These are phyloP conservation scores for Cairina moschata DNA, from an alignment of 2,113 vertebrate species.

Conservation along the genomic window DNA sequence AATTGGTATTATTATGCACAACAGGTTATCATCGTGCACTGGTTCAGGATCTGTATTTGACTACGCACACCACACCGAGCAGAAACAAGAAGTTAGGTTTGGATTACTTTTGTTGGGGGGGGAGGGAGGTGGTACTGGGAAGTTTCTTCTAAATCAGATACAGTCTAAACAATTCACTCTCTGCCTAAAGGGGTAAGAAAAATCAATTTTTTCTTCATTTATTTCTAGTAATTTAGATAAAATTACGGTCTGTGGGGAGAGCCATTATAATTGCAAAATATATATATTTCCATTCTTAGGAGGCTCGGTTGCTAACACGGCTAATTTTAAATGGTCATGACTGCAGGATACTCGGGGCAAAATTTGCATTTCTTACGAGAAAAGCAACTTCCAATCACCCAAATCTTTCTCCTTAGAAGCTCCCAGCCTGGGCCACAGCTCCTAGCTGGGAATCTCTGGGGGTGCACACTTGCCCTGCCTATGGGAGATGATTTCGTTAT, in stretches of 20 bases:
- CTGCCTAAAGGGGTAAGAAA: not conserved
- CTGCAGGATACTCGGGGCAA: slow-evolving; percentile 35
- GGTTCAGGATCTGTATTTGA: not conserved
- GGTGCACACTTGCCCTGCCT: not conserved
- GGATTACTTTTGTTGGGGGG: not conserved
- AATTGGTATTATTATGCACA: not conserved
- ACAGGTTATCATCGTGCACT: not conserved
- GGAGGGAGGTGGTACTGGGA: not conserved
- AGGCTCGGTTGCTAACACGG: slow-evolving; percentile 49
- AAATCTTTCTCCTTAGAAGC: not conserved
- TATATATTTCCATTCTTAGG: slow-evolving; percentile 51
- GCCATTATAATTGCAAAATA: not conserved
- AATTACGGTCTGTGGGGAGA: not conserved
- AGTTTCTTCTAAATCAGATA: not conserved
- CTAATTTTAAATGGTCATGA: slow-evolving; percentile 34
- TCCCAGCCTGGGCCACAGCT: not conserved
- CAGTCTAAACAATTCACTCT: not conserved
- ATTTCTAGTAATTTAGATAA: not conserved
- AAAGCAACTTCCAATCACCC: not conserved
- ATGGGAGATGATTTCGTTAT: not conserved
- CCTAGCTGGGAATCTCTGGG: not conserved
- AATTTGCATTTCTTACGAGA: not conserved
- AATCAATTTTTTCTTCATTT: not conserved
- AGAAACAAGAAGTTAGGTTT: not conserved
- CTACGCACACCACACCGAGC: not conserved